These are phyloP conservation scores for Manduca sexta DNA, from an alignment of 1,140 invertebrate species.

Conservation along the genomic window DNA sequence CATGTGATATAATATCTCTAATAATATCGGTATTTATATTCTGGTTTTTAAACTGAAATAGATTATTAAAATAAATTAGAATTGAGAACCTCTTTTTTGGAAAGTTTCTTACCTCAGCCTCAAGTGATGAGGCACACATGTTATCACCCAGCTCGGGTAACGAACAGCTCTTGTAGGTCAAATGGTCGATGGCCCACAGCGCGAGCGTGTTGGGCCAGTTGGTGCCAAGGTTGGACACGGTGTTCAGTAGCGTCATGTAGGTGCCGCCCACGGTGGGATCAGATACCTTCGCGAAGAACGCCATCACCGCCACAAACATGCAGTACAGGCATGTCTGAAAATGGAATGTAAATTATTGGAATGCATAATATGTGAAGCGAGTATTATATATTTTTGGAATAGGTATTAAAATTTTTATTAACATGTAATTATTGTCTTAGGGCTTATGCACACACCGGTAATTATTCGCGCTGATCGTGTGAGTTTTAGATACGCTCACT, in stretches of 20 bases:
- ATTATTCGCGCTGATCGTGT: too few relatives aligned
- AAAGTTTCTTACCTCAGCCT: conserved; percentile 51
- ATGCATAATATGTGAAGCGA: conserved; percentile 4
- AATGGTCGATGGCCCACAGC: conserved; percentile 92
- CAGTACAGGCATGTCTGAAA: conserved; percentile 77
- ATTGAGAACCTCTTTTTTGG: background rate
- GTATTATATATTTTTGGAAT: too few relatives aligned
- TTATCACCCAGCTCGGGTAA: conserved; percentile 50
- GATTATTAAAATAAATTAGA: too few relatives aligned
- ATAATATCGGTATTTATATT: too few relatives aligned
- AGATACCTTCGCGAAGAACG: conserved; percentile 84
- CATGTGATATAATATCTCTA: too few relatives aligned
- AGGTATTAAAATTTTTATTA: too few relatives aligned
- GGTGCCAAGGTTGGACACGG: conserved; percentile 95
- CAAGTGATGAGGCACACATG: conserved; percentile 47
- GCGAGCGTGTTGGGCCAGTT: conserved; percentile 97
- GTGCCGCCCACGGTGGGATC: conserved; percentile 97
- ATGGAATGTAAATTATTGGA: background rate
- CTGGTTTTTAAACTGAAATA: too few relatives aligned
- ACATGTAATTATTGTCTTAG: too few relatives aligned
- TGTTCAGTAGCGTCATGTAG: conserved; percentile 99
- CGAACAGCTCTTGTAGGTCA: conserved; percentile 87
- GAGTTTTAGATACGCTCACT: too few relatives aligned
- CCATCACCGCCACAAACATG: conserved; percentile 82
- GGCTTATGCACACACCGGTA: too few relatives aligned